Evolutionary conservation across 2,888 invertebrate genomes (phyloP).

Genomic region (Lamproptera curius): DNA sequence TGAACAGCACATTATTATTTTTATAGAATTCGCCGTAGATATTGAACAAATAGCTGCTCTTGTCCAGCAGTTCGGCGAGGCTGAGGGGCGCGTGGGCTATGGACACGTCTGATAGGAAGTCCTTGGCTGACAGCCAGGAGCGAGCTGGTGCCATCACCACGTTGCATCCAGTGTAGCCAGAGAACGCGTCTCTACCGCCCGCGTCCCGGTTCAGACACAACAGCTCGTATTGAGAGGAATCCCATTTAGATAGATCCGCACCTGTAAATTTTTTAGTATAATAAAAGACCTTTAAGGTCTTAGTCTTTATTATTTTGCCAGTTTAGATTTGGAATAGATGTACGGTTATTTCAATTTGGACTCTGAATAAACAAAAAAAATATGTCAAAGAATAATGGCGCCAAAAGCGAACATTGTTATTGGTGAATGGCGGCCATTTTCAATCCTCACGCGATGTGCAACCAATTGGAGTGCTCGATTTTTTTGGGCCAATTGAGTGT

Average conservation of each 20-base stretch:
- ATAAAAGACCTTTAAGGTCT: too few relatives aligned
- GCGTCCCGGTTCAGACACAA: constrained; percentile 76
- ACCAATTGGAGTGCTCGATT: too few relatives aligned
- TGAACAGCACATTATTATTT: constrained; percentile 70
- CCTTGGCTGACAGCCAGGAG: constrained; percentile 69
- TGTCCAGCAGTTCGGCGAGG: constrained; percentile 73
- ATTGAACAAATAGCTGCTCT: constrained; percentile 79
- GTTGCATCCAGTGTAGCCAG: constrained; percentile 78
- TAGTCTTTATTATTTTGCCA: too few relatives aligned
- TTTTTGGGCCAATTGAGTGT: too few relatives aligned
- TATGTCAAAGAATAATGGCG: too few relatives aligned
- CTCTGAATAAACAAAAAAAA: too few relatives aligned
- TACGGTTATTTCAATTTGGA: too few relatives aligned
- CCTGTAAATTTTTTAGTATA: too few relatives aligned
- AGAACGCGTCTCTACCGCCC: constrained; percentile 74
- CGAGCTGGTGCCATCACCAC: constrained; percentile 80
- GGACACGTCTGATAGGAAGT: constrained; percentile 76
- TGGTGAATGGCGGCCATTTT: too few relatives aligned
- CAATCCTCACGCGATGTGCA: too few relatives aligned
- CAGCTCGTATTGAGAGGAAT: constrained; percentile 76
- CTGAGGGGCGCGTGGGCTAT: constrained; percentile 81
- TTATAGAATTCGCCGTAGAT: constrained; percentile 80
- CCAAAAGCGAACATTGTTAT: too few relatives aligned
- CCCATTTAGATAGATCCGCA: constrained; percentile 74
- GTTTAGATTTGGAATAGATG: too few relatives aligned